A percentile compares a stretch with the other conserved stretches of the same genome.
Evolutionary conservation across 1,140 invertebrate species (phyloP).

Genomic region (Pantala flavescens): DNA sequence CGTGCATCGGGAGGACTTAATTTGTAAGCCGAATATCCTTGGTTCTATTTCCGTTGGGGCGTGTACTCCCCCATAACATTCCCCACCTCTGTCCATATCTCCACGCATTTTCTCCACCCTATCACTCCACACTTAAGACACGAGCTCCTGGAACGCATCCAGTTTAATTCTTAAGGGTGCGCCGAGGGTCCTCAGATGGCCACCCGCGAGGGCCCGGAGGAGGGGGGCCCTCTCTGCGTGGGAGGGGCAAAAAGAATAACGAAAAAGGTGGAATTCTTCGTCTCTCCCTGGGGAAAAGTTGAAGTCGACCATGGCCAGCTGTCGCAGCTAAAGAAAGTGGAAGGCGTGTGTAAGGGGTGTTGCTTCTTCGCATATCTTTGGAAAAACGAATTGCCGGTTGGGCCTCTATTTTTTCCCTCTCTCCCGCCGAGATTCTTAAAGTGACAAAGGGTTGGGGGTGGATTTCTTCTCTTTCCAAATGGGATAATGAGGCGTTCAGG

Average conservation of each 20-base stretch:
- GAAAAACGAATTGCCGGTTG: too few relatives aligned
- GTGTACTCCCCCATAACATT: too few relatives aligned
- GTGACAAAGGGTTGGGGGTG: too few relatives aligned
- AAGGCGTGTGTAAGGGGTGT: neutral
- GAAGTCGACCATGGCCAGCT: neutral
- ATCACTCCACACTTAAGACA: neutral
- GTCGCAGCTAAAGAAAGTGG: neutral
- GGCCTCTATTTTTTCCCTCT: too few relatives aligned
- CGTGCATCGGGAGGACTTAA: too few relatives aligned
- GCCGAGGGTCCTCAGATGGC: neutral
- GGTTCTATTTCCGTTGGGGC: too few relatives aligned
- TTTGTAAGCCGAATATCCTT: too few relatives aligned
- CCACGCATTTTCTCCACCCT: neutral
- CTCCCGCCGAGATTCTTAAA: too few relatives aligned
- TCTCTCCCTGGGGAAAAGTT: neutral
- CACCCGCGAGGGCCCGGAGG: neutral
- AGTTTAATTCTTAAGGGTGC: constrained; percentile 2
- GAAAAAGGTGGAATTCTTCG: neutral
- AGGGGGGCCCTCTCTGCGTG: neutral
- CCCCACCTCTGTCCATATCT: too few relatives aligned
- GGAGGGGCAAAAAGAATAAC: neutral
- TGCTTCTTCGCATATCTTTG: neutral
- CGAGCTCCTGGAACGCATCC: neutral
- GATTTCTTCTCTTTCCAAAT: too few relatives aligned
- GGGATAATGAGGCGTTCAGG: too few relatives aligned